Conservation (phyloP, 2,797 vertebrate species). For the Varecia variegata region DNA sequence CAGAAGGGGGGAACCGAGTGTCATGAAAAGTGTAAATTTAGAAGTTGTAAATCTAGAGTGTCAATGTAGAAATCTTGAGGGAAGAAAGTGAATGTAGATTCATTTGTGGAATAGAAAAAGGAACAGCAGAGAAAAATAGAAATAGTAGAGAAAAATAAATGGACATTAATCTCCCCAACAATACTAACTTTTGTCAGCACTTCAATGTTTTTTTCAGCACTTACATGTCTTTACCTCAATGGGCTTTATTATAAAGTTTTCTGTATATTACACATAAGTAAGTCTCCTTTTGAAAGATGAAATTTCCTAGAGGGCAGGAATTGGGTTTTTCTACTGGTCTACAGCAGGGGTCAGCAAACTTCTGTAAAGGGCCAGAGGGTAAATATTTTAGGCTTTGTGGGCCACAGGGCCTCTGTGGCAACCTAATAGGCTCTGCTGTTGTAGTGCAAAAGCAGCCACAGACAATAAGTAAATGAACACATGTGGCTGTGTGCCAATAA, state of each 20-base stretch:
- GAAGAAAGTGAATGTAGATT: constrained; percentile 39
- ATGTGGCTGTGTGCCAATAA: background rate
- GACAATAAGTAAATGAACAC: background rate
- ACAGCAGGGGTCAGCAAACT: background rate
- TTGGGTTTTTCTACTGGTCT: background rate
- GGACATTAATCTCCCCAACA: background rate
- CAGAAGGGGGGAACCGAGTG: background rate
- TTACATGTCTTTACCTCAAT: background rate
- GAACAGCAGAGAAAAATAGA: background rate
- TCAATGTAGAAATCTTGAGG: constrained; percentile 41
- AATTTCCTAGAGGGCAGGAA: background rate
- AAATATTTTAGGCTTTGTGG: background rate
- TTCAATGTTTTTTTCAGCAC: background rate
- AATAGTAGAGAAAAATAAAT: constrained; percentile 17
- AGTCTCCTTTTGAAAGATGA: background rate
- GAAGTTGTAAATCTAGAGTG: constrained; percentile 5
- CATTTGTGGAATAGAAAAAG: background rate
- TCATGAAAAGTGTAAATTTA: constrained; percentile 40
- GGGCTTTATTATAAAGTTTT: background rate
- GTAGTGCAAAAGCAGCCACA: background rate
- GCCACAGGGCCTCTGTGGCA: background rate
- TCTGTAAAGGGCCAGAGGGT: background rate
- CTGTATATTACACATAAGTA: background rate
- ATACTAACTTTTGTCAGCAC: background rate
- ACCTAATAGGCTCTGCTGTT: background rate